These are phyloP conservation scores for Stratiomys singularior DNA, from an alignment of 2,888 invertebrate species.

Conservation along the genomic window DNA sequence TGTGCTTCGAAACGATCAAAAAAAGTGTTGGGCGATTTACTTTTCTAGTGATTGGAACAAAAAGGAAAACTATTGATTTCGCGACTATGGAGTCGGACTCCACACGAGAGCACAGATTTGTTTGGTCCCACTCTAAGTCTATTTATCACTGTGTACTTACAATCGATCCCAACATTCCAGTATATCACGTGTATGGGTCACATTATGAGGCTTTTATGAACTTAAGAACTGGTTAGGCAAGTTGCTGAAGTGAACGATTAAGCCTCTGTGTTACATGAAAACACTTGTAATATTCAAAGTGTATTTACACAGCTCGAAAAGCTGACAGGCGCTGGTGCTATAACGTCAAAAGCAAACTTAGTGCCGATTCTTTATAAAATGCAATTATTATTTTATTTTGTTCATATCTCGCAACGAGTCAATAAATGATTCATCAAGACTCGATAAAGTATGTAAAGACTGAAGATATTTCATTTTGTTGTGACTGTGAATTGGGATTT, in stretches of 20 bases:
- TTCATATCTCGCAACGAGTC: not conserved
- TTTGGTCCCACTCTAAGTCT: too few relatives aligned
- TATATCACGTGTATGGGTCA: not conserved
- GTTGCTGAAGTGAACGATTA: constrained; percentile 29
- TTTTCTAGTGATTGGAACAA: too few relatives aligned
- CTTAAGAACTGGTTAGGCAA: constrained; percentile 27
- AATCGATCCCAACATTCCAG: too few relatives aligned
- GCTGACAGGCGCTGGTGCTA: constrained; percentile 2
- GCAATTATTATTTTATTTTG: not conserved
- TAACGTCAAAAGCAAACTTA: not conserved
- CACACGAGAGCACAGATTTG: too few relatives aligned
- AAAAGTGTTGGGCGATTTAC: too few relatives aligned
- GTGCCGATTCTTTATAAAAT: not conserved
- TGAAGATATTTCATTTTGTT: not conserved
- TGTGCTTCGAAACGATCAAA: too few relatives aligned
- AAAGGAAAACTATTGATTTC: too few relatives aligned
- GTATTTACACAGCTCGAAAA: constrained; percentile 32
- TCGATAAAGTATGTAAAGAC: not conserved
- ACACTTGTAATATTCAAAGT: constrained; percentile 41
- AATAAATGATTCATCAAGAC: not conserved
- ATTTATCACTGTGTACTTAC: too few relatives aligned
- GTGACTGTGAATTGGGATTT: not conserved
- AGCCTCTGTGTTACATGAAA: constrained; percentile 44
- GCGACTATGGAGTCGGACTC: too few relatives aligned
- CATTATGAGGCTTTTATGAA: not conserved